Conservation (phyloP, 2,797 vertebrate species). For the Notolepis coatsorum region DNA sequence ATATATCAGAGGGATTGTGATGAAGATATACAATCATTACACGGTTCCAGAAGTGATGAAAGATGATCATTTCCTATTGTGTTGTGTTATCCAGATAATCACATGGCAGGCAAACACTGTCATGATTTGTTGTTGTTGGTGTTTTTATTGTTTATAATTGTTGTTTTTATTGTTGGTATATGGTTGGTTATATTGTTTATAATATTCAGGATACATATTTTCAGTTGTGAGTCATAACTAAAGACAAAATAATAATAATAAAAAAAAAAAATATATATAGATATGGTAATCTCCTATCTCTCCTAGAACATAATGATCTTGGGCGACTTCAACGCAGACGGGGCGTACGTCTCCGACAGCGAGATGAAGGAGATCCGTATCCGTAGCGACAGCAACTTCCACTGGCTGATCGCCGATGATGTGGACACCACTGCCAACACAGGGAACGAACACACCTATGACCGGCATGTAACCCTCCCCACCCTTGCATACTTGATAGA, state of each 20-base stretch:
- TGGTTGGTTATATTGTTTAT: too few relatives aligned
- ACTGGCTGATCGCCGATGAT: constrained; percentile 80
- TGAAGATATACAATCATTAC: not conserved
- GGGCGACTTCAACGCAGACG: constrained; percentile 82
- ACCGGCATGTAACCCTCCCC: constrained; percentile 56
- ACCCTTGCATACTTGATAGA: not conserved
- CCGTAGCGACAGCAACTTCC: constrained; percentile 67
- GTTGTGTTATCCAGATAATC: too few relatives aligned
- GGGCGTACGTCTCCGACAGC: constrained; percentile 58
- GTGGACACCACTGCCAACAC: constrained; percentile 72
- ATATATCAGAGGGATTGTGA: too few relatives aligned
- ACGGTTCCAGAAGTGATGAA: not conserved
- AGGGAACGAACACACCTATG: constrained; percentile 71
- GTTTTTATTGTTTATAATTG: too few relatives aligned
- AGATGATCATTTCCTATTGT: not conserved
- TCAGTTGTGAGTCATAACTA: too few relatives aligned
- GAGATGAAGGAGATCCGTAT: constrained; percentile 71
- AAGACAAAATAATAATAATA: too few relatives aligned
- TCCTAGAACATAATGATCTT: constrained; percentile 79
- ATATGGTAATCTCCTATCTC: not conserved
- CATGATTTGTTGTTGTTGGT: too few relatives aligned
- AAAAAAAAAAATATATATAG: too few relatives aligned
- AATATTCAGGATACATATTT: too few relatives aligned
- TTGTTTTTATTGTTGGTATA: too few relatives aligned
- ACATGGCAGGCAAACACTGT: too few relatives aligned